These are phyloP conservation scores for Nomada fucata DNA, from an alignment of 2,888 invertebrate species.

Conservation along the genomic window DNA sequence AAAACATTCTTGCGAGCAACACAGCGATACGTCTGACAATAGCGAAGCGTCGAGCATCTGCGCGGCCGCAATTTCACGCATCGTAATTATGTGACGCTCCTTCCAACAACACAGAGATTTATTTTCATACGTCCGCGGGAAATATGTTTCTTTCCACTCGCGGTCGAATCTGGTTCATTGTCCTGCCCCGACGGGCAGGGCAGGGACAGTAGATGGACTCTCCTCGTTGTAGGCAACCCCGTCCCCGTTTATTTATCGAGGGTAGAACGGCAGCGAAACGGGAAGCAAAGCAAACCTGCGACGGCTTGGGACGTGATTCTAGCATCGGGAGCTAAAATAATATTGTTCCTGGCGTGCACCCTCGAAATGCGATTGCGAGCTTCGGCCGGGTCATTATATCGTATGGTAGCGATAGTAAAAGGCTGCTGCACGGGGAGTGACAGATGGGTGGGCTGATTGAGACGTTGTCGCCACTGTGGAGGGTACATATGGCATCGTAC, in stretches of 20 bases:
- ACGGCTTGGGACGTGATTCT: constrained; percentile 64
- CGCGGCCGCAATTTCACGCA: not conserved
- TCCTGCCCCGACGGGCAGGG: constrained; percentile 17
- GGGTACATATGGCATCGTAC: constrained; percentile 67
- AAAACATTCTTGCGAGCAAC: not conserved
- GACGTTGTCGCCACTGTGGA: constrained; percentile 58
- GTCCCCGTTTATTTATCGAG: constrained; percentile 68
- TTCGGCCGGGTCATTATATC: constrained; percentile 47
- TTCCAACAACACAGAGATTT: constrained; percentile 1
- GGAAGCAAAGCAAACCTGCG: constrained; percentile 68
- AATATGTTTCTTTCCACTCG: constrained; percentile 12
- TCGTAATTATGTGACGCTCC: not conserved
- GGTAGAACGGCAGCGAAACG: constrained; percentile 50
- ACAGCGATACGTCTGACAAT: not conserved
- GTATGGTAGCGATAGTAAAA: constrained; percentile 44
- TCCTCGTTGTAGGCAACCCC: constrained; percentile 50
- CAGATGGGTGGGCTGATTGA: constrained; percentile 70
- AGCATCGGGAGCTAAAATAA: constrained; percentile 75
- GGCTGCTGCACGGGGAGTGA: constrained; percentile 47
- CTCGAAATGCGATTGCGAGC: constrained; percentile 65
- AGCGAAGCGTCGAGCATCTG: no score
- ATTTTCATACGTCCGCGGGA: constrained; percentile 7
- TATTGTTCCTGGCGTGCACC: constrained; percentile 72
- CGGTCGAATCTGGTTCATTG: constrained; percentile 49
- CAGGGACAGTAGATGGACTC: constrained; percentile 45